Evolutionary conservation across 2,113 vertebrate genomes (phyloP).

Genomic region (Engraulis encrasicolus): DNA sequence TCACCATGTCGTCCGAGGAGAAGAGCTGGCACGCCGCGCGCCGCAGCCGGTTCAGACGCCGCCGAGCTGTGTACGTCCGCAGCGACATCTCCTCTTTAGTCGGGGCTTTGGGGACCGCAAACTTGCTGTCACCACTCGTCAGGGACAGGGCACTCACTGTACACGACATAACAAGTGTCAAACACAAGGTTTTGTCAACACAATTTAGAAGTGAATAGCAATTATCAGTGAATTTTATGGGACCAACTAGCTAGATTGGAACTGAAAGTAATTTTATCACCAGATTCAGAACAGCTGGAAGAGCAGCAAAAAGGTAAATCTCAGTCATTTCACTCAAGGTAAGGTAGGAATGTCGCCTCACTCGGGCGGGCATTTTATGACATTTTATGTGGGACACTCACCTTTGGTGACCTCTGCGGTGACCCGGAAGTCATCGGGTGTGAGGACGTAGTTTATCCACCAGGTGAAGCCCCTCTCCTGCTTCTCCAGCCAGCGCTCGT

Average conservation of each 20-base stretch:
- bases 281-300: too few species aligned
- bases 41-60: constrained; percentile 85
- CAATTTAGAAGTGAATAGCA: too few species aligned
- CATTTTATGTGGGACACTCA: constrained; percentile 57
- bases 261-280: too few species aligned
- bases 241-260: too few species aligned
- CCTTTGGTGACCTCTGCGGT: constrained; percentile 84
- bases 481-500: constrained; percentile 96
- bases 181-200: too few species aligned
- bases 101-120: constrained; percentile 83
- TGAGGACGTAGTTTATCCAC: constrained; percentile 97
- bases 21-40: constrained; percentile 86
- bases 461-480: constrained; percentile 91
- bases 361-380: too few species aligned
- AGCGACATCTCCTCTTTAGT: constrained; percentile 94
- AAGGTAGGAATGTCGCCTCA: too few species aligned
- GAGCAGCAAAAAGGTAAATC: too few species aligned
- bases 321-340: too few species aligned
- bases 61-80: constrained; percentile 84
- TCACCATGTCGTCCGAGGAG: constrained; percentile 82
- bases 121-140: constrained; percentile 79
- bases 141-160: constrained; percentile 85
- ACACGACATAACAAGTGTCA: constrained; percentile 1
- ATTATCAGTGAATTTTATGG: too few species aligned
- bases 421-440: constrained; percentile 91